Evolutionary conservation across 2,888 invertebrate species (phyloP), one percentile per base, ranked within the genome.

Genomic region (Drosophila ustulata): DNA sequence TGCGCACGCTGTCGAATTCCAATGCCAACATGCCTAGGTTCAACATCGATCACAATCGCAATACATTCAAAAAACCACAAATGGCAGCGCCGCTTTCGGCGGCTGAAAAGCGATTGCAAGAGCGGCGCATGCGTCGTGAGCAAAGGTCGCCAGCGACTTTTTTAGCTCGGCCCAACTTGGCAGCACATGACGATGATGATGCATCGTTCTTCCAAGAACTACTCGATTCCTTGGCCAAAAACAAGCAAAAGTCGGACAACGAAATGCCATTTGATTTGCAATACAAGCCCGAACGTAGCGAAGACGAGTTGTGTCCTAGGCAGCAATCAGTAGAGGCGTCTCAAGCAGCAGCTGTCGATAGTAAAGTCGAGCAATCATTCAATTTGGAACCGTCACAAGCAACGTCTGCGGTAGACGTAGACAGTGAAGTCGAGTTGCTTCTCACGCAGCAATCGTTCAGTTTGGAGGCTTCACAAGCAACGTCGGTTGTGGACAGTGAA

Each of bases 141-240:
- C 49, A 32, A 28, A 18, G 13, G 8, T 4, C 28, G 4, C 30
- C 34, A 13, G 13, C 3, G 18, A 18, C 30, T 30, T 30, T 7
- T 2, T 1, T 30, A 13, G 6, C 13, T 3, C 34, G 6, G 13
- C 4, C 6, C n/a, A 7, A 13, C 4, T 39, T 39, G 18, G 39
- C 61, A 7, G 11, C 23, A 43, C 2, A 41, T 18, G 3, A 41
- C 4, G 37, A 26, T 7, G 18, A 9, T 5, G 47, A 52, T 70
- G 47, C 26, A 4, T 47, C 71, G n/a, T 70, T 57, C 41, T 18
- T 70, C 43, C 37, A 23, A 18, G 63, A 70, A 11, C n/a, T 57
- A n/a, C 63, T 43, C 4, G 71, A 63, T 34, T 34, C 63, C 1
- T 8, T 52, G 34, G 25, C 4, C 2, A 4, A 6, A 1, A 47